Evolutionary conservation across 2,888 invertebrate genomes (phyloP).

Genomic region (Xestia sexstrigata): DNA sequence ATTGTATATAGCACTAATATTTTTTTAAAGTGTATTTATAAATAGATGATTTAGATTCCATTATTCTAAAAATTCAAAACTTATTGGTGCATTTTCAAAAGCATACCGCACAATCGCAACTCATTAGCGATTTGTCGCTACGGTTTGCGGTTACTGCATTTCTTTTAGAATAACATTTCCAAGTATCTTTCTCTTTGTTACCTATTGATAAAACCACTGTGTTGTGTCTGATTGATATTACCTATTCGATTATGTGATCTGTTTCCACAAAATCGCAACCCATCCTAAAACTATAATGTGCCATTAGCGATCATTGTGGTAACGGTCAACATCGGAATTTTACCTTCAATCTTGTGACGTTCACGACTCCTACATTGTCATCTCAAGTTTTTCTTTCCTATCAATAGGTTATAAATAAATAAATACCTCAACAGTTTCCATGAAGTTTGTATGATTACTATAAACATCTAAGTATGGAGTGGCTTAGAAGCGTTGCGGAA

Average conservation of each 20-base stretch:
- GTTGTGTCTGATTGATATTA: slow-evolving; percentile 22
- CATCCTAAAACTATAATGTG: too few relatives aligned
- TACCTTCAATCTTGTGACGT: neutral
- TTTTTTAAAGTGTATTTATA: neutral
- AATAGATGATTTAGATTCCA: neutral
- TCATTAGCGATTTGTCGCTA: neutral
- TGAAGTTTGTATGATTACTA: slow-evolving; percentile 26
- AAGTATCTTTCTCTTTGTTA: neutral
- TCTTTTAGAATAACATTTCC: slow-evolving; percentile 19
- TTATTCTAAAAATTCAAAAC: neutral
- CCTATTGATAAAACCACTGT: slow-evolving; percentile 17
- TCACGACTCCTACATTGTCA: neutral
- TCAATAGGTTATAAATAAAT: neutral
- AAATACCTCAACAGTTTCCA: neutral
- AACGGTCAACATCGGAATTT: neutral
- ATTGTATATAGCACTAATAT: neutral
- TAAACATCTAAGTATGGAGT: slow-evolving; percentile 7
- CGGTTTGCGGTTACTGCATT: neutral
- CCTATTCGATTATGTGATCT: slow-evolving; percentile 30
- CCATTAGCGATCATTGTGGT: too few relatives aligned
- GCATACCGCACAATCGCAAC: neutral
- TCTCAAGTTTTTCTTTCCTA: neutral
- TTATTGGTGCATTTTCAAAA: neutral
- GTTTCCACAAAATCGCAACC: neutral
- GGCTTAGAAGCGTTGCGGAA: too few relatives aligned